phyloP scores from a whole-genome alignment of 2,888 invertebrate genomes.

The Drosophila tripunctata region DNA sequence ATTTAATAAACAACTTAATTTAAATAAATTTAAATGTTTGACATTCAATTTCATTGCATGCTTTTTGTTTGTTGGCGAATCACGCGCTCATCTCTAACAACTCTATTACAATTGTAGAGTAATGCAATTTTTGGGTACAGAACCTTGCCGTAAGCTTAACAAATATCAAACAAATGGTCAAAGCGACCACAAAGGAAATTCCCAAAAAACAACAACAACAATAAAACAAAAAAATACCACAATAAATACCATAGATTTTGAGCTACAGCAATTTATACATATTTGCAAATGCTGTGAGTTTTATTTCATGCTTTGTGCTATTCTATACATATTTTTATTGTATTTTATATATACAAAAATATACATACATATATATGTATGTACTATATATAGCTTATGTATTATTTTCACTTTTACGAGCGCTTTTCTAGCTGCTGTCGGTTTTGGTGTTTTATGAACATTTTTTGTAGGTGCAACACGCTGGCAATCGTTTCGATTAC shows the following conservation, averaged over 20 bases:
- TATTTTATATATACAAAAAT: too few species aligned
- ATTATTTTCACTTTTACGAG: background rate
- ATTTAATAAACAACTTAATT: too few species aligned
- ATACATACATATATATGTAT: too few species aligned
- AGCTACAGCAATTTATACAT: slow-evolving; percentile 7
- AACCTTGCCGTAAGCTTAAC: background rate
- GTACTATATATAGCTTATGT: background rate
- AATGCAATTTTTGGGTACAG: background rate
- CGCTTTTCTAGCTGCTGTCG: background rate
- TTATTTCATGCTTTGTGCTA: slow-evolving; percentile 11
- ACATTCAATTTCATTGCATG: background rate
- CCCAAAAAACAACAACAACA: background rate
- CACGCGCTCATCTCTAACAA: background rate
- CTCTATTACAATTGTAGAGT: background rate
- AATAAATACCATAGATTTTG: slow-evolving; percentile 30
- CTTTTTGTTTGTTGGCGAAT: background rate
- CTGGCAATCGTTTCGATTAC: slow-evolving; percentile 15
- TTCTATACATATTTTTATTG: slow-evolving; percentile 3
- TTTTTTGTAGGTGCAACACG: background rate
- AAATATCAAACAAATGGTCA: slow-evolving; percentile 7
- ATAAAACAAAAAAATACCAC: background rate
- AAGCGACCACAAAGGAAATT: background rate
- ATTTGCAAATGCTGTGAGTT: slow-evolving; percentile 22
- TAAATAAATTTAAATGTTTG: too few species aligned
- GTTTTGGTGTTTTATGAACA: background rate